phyloP scores from a whole-genome alignment of 2,113 vertebrate species.

The Theropithecus gelada region DNA sequence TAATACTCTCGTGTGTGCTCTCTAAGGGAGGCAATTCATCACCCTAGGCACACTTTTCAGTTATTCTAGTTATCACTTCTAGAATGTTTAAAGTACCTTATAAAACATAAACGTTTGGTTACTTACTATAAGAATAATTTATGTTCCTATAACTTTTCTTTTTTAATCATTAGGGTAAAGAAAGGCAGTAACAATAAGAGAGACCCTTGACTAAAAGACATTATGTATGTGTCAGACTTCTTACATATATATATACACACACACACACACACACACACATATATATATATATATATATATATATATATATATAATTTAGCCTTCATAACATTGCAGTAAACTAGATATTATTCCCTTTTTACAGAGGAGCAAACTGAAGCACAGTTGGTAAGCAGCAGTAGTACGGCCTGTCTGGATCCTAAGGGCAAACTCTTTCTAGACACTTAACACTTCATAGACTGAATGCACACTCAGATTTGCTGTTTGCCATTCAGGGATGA shows the following conservation, averaged over 20 bases:
- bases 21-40: neutral
- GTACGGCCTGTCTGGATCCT: neutral
- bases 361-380: neutral
- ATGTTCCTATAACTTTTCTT: neutral
- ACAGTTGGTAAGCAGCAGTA: neutral
- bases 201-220: neutral
- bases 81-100: neutral
- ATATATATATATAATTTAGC: neutral
- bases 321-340: neutral
- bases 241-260: neutral
- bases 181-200: neutral
- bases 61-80: constrained; percentile 1
- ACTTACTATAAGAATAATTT: neutral
- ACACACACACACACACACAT: too few species aligned
- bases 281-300: too few species aligned
- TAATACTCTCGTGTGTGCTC: neutral
- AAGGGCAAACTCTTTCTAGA: neutral
- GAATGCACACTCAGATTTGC: neutral
- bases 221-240: neutral
- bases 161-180: neutral
- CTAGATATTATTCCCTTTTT: neutral
- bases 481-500: neutral
- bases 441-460: neutral
- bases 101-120: neutral
- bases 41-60: neutral